Evolutionary conservation across 2,113 vertebrate species (phyloP).

Genomic region (Ancistrus triradiatus): DNA sequence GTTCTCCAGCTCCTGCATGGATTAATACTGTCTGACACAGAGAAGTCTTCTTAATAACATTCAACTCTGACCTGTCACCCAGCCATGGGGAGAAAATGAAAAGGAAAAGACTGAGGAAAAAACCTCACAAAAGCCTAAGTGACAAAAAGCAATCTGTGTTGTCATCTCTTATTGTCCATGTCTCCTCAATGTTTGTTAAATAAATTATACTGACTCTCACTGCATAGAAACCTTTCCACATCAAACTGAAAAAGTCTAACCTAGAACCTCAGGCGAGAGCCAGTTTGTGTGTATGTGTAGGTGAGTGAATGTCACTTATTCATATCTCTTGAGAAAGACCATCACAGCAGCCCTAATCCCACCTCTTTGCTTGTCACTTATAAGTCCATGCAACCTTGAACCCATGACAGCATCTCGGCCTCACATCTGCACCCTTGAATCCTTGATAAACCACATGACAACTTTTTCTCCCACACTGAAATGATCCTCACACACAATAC

Average conservation of each 20-base stretch:
- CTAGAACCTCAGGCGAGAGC: too few relatives aligned
- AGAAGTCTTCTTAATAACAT: constrained; percentile 18
- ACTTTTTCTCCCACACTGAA: constrained; percentile 39
- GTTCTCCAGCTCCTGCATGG: constrained; percentile 8
- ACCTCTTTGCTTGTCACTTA: constrained; percentile 47
- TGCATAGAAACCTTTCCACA: too few relatives aligned
- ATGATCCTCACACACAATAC: constrained; percentile 39
- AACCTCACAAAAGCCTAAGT: too few relatives aligned
- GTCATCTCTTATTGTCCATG: too few relatives aligned
- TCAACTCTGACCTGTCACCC: constrained; percentile 13
- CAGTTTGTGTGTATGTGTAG: not conserved
- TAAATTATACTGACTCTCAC: too few relatives aligned
- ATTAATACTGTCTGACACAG: constrained; percentile 26
- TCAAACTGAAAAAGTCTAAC: too few relatives aligned
- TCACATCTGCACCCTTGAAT: constrained; percentile 36
- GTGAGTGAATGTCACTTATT: too few relatives aligned
- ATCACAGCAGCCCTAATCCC: constrained; percentile 40
- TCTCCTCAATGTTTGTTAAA: too few relatives aligned
- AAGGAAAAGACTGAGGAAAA: too few relatives aligned
- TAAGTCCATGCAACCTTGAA: constrained; percentile 48
- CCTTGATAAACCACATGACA: too few relatives aligned
- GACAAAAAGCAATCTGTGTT: too few relatives aligned
- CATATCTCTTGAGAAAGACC: constrained; percentile 39
- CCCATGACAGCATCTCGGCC: constrained; percentile 41
- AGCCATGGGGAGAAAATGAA: constrained; percentile 3